These are phyloP conservation scores for Chelmon rostratus DNA, from an alignment of 2,797 vertebrate species.

Conservation along the genomic window DNA sequence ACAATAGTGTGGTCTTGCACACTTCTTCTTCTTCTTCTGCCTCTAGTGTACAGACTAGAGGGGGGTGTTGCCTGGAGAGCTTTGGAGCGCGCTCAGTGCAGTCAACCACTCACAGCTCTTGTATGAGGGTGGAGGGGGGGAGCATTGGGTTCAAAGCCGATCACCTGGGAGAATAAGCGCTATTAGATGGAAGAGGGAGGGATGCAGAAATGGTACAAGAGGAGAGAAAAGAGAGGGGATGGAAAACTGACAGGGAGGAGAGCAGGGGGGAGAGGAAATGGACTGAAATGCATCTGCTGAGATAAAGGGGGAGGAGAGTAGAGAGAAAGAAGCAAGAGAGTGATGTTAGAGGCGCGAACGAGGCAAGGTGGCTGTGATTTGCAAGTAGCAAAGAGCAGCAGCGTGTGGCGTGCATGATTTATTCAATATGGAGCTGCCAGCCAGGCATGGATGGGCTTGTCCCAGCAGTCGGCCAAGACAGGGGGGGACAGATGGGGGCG, in stretches of 20 bases:
- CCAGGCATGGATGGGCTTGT: constrained; percentile 56
- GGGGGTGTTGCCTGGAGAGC: constrained; percentile 71
- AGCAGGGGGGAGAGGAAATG: constrained; percentile 43
- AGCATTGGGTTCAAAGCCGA: constrained; percentile 58
- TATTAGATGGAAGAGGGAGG: constrained; percentile 61
- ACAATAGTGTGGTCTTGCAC: constrained; percentile 68
- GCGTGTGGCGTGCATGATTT: constrained; percentile 74
- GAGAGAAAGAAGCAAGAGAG: constrained; percentile 24
- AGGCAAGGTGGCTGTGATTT: constrained; percentile 69
- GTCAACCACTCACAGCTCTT: constrained; percentile 76
- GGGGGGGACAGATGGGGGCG: constrained; percentile 2
- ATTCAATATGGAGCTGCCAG: constrained; percentile 69
- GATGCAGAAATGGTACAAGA: constrained; percentile 5
- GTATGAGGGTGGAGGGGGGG: constrained; percentile 30
- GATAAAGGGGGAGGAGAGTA: constrained; percentile 50
- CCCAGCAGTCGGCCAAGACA: constrained; percentile 53
- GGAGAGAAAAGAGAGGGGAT: not conserved
- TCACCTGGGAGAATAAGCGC: constrained; percentile 77
- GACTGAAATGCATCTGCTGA: constrained; percentile 54
- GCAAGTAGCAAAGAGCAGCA: constrained; percentile 63
- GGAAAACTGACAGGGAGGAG: constrained; percentile 41
- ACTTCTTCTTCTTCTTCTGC: constrained; percentile 61
- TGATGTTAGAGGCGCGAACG: constrained; percentile 33
- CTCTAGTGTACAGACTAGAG: constrained; percentile 67
- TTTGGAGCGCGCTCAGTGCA: constrained; percentile 66